These are phyloP conservation scores for Oscheius sp. DNA, from an alignment of 2,888 invertebrate genomes.

Conservation along the genomic window DNA sequence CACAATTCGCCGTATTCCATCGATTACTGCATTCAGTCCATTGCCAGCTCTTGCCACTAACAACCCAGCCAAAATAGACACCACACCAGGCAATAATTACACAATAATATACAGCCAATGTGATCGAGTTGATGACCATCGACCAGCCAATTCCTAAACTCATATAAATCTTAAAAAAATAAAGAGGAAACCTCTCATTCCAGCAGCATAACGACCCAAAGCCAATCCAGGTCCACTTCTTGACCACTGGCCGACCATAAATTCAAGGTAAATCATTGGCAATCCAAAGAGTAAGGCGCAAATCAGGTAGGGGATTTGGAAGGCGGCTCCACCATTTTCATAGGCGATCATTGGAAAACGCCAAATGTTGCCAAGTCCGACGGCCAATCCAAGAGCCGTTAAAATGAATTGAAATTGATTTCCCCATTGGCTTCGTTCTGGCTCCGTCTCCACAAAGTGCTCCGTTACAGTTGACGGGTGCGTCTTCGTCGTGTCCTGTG, in stretches of 20 bases:
- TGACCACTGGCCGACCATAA: conserved; percentile 70
- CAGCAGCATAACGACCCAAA: conserved; percentile 21
- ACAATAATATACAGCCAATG: conserved; percentile 94
- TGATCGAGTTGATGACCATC: conserved; percentile 91
- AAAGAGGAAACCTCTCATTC: conserved; percentile 11
- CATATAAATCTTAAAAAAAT: too few relatives aligned
- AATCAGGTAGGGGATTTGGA: conserved; percentile 73
- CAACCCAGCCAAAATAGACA: conserved; percentile 79
- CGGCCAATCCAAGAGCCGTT: conserved; percentile 64
- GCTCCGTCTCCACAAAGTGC: too few relatives aligned
- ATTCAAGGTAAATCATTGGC: conserved; percentile 73
- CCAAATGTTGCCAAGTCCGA: conserved; percentile 70
- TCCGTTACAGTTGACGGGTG: too few relatives aligned
- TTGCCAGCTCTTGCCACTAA: conserved; percentile 28
- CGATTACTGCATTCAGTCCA: conserved; percentile 47
- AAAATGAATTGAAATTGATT: conserved; percentile 65
- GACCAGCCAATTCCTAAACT: conserved; percentile 82
- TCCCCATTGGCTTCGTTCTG: conserved; percentile 35
- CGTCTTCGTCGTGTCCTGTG: too few relatives aligned
- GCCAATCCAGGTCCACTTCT: conserved; percentile 21
- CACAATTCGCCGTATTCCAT: conserved; percentile 40
- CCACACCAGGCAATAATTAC: conserved; percentile 93
- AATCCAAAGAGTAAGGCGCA: conserved; percentile 73
- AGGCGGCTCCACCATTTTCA: conserved; percentile 71
- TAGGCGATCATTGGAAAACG: conserved; percentile 54